phyloP scores from a whole-genome alignment of 2,113 vertebrate genomes.

The Acrocephalus arundinaceus region DNA sequence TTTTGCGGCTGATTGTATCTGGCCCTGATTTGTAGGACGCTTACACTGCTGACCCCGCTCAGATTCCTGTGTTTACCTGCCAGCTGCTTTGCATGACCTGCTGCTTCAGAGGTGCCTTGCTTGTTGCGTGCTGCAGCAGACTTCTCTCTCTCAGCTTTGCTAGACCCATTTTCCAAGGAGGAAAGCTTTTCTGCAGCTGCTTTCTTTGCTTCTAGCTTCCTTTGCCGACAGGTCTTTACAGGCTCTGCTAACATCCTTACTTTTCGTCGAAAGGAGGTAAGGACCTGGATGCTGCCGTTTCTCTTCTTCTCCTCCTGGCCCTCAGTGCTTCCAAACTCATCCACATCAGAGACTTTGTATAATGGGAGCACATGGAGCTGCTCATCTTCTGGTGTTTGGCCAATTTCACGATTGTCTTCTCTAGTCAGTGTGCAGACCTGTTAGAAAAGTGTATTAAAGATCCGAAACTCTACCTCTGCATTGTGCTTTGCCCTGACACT shows the following conservation, averaged over 20 bases:
- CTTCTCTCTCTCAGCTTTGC: conserved; percentile 85
- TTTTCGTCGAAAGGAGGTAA: conserved; percentile 89
- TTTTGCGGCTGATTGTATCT: neutral
- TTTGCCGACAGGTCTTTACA: conserved; percentile 91
- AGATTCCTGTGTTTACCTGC: conserved; percentile 66
- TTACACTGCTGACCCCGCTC: neutral
- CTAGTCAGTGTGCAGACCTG: conserved; percentile 96
- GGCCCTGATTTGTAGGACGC: neutral
- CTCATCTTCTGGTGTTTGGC: conserved; percentile 90
- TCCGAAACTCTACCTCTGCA: neutral
- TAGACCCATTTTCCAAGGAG: conserved; percentile 78
- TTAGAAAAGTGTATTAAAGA: neutral
- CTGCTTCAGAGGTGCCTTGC: conserved; percentile 73
- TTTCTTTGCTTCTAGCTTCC: conserved; percentile 91
- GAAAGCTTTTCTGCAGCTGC: conserved; percentile 86
- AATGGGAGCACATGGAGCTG: conserved; percentile 95
- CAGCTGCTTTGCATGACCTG: conserved; percentile 71
- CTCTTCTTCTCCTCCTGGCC: conserved; percentile 91
- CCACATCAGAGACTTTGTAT: conserved; percentile 89
- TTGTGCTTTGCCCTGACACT: neutral
- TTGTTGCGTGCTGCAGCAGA: conserved; percentile 78
- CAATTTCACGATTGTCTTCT: conserved; percentile 92
- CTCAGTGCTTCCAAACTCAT: conserved; percentile 91
- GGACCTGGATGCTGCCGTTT: conserved; percentile 91
- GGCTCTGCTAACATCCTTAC: conserved; percentile 93